A percentile compares a stretch with the other conserved stretches of the same genome.
phyloP scores from a whole-genome alignment of 2,888 invertebrate species.

The Gymnoscelis rufifasciata region DNA sequence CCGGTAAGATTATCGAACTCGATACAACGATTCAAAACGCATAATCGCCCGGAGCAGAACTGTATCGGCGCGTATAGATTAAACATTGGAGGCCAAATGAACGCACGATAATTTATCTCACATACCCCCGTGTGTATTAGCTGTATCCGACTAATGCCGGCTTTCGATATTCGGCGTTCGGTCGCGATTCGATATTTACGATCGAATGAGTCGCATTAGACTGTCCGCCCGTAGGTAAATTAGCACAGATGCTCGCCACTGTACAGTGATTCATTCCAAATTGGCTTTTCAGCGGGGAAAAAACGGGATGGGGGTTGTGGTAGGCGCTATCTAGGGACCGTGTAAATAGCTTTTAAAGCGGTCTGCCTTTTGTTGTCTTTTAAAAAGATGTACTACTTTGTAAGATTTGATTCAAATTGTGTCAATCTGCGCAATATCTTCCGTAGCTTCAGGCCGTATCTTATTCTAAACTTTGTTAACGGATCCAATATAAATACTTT shows the following conservation, averaged over 20 bases:
- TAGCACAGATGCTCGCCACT: slow-evolving; percentile 78
- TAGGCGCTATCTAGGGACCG: slow-evolving; percentile 62
- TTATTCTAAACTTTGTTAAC: no score
- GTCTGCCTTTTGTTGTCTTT: slow-evolving; percentile 38
- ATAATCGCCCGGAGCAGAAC: slow-evolving; percentile 55
- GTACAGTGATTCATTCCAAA: slow-evolving; percentile 79
- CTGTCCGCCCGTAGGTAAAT: slow-evolving; percentile 79
- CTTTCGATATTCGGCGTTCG: slow-evolving; percentile 77
- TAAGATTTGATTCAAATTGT: slow-evolving; percentile 2
- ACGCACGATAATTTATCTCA: slow-evolving; percentile 76
- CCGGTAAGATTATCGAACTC: slow-evolving; percentile 19
- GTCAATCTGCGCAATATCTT: no score
- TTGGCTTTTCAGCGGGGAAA: slow-evolving; percentile 76
- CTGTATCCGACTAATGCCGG: slow-evolving; percentile 78
- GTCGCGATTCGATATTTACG: slow-evolving; percentile 76
- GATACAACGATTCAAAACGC: slow-evolving; percentile 42
- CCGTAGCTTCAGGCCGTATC: no score
- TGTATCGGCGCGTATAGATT: slow-evolving; percentile 69
- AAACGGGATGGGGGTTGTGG: slow-evolving; percentile 51
- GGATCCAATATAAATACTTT: no score
- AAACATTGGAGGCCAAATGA: slow-evolving; percentile 77
- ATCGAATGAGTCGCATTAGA: slow-evolving; percentile 74
- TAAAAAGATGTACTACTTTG: slow-evolving; percentile 19
- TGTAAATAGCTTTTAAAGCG: slow-evolving; percentile 71
- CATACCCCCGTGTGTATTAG: slow-evolving; percentile 77